Conservation (phyloP, 2,797 vertebrate genomes). For the Chromis chromis region DNA sequence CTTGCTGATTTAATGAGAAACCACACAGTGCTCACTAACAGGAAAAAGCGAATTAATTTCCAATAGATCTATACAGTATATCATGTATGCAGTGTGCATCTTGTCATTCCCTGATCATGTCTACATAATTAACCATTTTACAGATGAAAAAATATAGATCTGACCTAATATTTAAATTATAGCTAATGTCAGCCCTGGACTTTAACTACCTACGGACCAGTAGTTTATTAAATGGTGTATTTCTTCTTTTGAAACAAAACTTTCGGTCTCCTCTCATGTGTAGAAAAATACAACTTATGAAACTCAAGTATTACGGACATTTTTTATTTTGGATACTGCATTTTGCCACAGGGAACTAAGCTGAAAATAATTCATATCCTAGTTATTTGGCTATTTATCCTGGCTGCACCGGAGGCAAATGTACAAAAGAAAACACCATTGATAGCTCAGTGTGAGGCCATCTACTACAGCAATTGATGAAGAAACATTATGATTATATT, state of each 20-base stretch:
- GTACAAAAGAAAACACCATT: not conserved
- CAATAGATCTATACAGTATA: not conserved
- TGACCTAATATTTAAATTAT: not conserved
- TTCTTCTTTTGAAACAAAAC: not conserved
- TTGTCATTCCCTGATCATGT: not conserved
- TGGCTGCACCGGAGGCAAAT: slow-evolving; percentile 4
- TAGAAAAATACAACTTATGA: not conserved
- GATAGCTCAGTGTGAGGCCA: slow-evolving; percentile 10
- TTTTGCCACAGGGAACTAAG: slow-evolving; percentile 14
- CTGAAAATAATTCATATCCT: not conserved
- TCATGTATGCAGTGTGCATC: not conserved
- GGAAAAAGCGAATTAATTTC: slow-evolving; percentile 11
- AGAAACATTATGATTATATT: not conserved
- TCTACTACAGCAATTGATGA: not conserved
- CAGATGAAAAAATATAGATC: not conserved
- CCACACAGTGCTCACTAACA: not conserved
- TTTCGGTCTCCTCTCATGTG: not conserved
- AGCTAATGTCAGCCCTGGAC: too few species aligned
- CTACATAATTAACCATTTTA: not conserved
- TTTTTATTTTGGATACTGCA: not conserved
- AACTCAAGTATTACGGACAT: slow-evolving; percentile 19
- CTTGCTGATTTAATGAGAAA: slow-evolving; percentile 40
- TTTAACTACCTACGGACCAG: not conserved
- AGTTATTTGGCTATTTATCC: slow-evolving; percentile 26
- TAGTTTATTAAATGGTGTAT: not conserved